A percentile compares a stretch with the other conserved stretches of the same genome.
These are phyloP conservation scores for Trigoniulus corallinus DNA, from an alignment of 1,140 invertebrate genomes.

Conservation along the genomic window DNA sequence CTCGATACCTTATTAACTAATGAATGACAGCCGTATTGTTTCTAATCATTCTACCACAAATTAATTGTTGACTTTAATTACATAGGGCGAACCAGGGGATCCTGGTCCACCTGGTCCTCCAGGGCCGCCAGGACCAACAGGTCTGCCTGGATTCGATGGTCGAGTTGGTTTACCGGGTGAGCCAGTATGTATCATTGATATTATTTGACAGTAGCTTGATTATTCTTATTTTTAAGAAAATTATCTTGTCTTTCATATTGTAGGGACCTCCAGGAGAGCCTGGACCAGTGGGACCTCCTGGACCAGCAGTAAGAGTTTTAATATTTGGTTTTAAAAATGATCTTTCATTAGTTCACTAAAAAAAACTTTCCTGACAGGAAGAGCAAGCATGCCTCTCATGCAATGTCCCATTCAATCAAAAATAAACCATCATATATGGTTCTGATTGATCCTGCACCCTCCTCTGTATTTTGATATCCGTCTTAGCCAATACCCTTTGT, in stretches of 20 bases:
- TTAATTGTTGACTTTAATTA: too few species aligned
- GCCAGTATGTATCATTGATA: conserved; percentile 17
- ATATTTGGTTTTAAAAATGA: too few species aligned
- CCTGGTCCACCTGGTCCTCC: conserved; percentile 71
- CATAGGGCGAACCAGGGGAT: conserved; percentile 72
- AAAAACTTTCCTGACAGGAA: too few species aligned
- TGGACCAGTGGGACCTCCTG: conserved; percentile 40
- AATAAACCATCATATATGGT: too few species aligned
- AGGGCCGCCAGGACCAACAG: conserved; percentile 53
- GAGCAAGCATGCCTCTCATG: too few species aligned
- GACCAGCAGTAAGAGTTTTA: conserved; percentile 31
- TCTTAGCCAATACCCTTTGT: not conserved
- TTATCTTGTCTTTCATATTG: conserved; percentile 9
- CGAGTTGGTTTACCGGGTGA: conserved; percentile 45
- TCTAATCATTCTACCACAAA: too few species aligned
- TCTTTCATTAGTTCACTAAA: too few species aligned
- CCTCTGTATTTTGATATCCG: too few species aligned
- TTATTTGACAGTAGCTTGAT: conserved; percentile 8
- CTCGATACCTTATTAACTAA: too few species aligned
- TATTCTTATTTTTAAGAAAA: conserved; percentile 3
- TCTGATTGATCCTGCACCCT: too few species aligned
- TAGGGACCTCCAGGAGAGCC: conserved; percentile 43
- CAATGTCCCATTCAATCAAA: too few species aligned
- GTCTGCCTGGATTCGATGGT: conserved; percentile 63
- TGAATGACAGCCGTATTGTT: too few species aligned